Evolutionary conservation across 1,140 invertebrate species (phyloP), one percentile per base, ranked within the genome.

Genomic region (Acromyrmex echinatior): DNA sequence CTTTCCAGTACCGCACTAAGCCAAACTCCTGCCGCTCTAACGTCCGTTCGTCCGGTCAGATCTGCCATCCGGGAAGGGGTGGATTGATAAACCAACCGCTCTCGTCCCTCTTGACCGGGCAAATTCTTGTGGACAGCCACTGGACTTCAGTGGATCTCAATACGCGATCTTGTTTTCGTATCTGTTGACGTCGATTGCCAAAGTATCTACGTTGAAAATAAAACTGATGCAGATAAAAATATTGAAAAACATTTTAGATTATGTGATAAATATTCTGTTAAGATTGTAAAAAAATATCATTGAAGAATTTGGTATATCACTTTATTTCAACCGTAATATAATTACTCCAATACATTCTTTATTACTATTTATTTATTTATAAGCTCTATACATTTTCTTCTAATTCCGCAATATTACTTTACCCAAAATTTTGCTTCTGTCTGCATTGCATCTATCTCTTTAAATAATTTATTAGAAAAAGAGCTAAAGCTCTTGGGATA

Each of bases 91-190:
- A 93, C 92, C 92, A 92, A 88, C 81, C 87, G 68, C 60, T 70
- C 68, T 25, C 82, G 81, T 89, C 80, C 85, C 85, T 90, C 90
- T 87, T 90, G 78, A 81, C 88, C 79, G 86, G 79, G 49, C 81
- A 87, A 92, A 93, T 93, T 94, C 93, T 93, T 92, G 92, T 77
- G 92, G 93, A 86, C 86, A 74, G 68, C 92, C 92, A 86, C 81
- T 90, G 70, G 74, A 90, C 73, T 73, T 74, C 90, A 91, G 90
- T 90, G 90, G 89, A 73, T 91, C 74, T 89, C 89, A 90, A 71
- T 79, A 53, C 35, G 84, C 87, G 87, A 89, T 88, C 86, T 91
- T 90, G 84, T 88, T 93, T 94, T 91, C 56, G 16, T 25, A 12
- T 35, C 51, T 31, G n/a, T 45, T 49, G 10, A 65, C 21, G 0